A percentile compares a stretch with the other conserved stretches of the same genome.
phyloP scores from a whole-genome alignment of 2,888 invertebrate genomes.

The Amphimallon solstitiale region DNA sequence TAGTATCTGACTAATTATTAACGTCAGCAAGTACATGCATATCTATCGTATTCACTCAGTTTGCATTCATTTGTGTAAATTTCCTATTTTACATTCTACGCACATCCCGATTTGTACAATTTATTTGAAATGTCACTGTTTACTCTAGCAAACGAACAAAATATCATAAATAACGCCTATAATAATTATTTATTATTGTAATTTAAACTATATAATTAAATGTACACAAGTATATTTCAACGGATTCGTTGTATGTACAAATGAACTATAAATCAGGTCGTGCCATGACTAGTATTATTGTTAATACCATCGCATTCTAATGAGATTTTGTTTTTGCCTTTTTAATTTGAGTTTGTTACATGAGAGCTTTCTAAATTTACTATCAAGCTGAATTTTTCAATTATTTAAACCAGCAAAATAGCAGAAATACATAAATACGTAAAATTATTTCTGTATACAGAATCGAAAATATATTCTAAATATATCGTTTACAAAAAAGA shows the following conservation, averaged over 20 bases:
- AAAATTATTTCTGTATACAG: too few relatives aligned
- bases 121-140: slow-evolving; percentile 24
- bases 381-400: too few relatives aligned
- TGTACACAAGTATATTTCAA: slow-evolving; percentile 33
- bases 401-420: too few relatives aligned
- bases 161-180: slow-evolving; percentile 39
- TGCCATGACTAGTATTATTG: not conserved
- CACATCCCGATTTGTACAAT: not conserved
- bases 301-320: not conserved
- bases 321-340: not conserved
- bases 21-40: not conserved
- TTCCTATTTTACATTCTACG: not conserved
- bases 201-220: slow-evolving; percentile 40
- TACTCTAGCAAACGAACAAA: slow-evolving; percentile 28
- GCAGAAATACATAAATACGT: too few relatives aligned
- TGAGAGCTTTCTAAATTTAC: too few relatives aligned
- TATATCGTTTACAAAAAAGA: too few relatives aligned
- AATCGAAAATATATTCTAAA: too few relatives aligned
- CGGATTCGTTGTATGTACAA: slow-evolving; percentile 4
- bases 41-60: not conserved
- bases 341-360: not conserved
- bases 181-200: slow-evolving; percentile 38
- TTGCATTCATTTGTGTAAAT: not conserved
- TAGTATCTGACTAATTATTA: slow-evolving; percentile 11
- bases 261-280: slow-evolving; percentile 7